phyloP scores from a whole-genome alignment of 2,797 vertebrate genomes.

The Meda fulgida region DNA sequence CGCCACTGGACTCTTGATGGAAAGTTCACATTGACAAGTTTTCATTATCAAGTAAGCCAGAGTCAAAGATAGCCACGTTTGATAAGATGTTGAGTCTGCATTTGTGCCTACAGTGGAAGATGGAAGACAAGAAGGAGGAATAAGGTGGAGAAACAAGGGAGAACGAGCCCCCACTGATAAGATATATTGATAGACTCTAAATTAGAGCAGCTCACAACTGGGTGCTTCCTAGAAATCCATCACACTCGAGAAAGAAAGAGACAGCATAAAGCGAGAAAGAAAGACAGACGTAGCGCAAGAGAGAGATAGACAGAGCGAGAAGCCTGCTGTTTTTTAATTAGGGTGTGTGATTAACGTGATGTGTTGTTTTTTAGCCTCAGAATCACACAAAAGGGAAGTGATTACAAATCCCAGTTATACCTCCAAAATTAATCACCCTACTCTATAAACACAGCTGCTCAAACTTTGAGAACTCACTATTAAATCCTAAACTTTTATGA shows the following conservation, averaged over 20 bases:
- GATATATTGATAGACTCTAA: slow-evolving; percentile 59
- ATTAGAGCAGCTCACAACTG: slow-evolving; percentile 52
- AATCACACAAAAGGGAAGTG: slow-evolving; percentile 32
- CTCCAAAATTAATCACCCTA: slow-evolving; percentile 4
- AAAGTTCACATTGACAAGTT: slow-evolving; percentile 35
- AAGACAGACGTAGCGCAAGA: not conserved
- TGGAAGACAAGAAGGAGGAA: slow-evolving; percentile 32
- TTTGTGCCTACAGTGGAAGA: slow-evolving; percentile 34
- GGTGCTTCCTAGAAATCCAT: slow-evolving; percentile 52
- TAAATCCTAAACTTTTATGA: slow-evolving; percentile 24
- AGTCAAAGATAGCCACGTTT: slow-evolving; percentile 45
- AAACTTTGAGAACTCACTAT: slow-evolving; percentile 4
- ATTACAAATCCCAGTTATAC: slow-evolving; percentile 23
- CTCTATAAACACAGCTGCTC: slow-evolving; percentile 38
- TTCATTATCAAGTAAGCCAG: slow-evolving; percentile 50
- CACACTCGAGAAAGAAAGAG: slow-evolving; percentile 31
- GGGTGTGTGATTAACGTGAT: slow-evolving; percentile 48
- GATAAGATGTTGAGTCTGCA: slow-evolving; percentile 47
- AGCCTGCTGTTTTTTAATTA: slow-evolving; percentile 53
- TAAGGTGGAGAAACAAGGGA: slow-evolving; percentile 40
- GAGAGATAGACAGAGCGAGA: not conserved
- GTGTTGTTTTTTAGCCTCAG: slow-evolving; percentile 22
- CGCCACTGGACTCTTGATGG: not conserved
- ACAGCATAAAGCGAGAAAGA: slow-evolving; percentile 13
- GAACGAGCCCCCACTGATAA: slow-evolving; percentile 54